Evolutionary conservation across 1,140 invertebrate genomes (phyloP), one percentile per base, ranked within the genome.

Genomic region (Cyclargus thomasi): DNA sequence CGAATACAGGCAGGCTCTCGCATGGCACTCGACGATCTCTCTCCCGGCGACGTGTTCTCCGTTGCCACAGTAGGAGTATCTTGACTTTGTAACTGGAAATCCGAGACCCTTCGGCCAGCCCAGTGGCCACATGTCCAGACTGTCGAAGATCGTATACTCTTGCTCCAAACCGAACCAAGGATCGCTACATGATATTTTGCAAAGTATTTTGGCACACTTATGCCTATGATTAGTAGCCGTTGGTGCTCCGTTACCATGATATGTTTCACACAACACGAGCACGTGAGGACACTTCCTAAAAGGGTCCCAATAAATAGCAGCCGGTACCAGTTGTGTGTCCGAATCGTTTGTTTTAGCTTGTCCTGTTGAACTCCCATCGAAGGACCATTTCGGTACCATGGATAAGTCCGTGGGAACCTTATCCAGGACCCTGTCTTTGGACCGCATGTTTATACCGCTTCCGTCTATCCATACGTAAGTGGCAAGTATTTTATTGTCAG

Each of bases 381-480:
- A 99, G 72, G 97, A 97, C 98, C 98, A 99, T 16, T 95, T 92
- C 0, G 98, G 98, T 23, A 98, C 91, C 69, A 98, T 96, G 65
- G 63, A 55, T n/a, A 95, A 86, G 67, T 90, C 88, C 72, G 92
- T 93, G 6, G 96, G 95, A 64, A 93, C 86, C 75, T 92, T 92
- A 72, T 95, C 92, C 53, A 96, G 80, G 10, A 96, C 95, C 68
- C 94, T 92, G 69, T 96, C 96, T 88, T 98, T 98, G 73, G 93
- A 93, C 63, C 97, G 92, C 57, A 97, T 80, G 74, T 95, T 92
- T 80, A 97, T 95, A 23, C 96, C 96, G 63, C 94, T 95, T 18
- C 97, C 97, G 86, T 98, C 97, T 70, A 98, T 96, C 97, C 97
- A 98, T 21, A 98, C 91, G 81, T 98, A 98, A 69, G 95, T 95